phyloP scores from a whole-genome alignment of 2,888 invertebrate genomes.

The Allophyes oxyacanthae region DNA sequence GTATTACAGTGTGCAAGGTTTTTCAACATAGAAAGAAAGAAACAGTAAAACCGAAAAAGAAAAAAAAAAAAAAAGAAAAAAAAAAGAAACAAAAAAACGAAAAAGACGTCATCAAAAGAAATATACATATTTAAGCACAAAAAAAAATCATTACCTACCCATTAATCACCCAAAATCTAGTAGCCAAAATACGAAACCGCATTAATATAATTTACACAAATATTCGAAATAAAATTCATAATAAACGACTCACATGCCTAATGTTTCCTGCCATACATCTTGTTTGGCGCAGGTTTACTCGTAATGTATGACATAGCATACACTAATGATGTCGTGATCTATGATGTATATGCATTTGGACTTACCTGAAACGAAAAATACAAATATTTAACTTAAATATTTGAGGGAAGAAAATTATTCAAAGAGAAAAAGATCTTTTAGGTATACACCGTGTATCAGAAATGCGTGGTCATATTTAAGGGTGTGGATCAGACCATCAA shows the following conservation, averaged over 20 bases:
- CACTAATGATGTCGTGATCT: conserved; percentile 47
- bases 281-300: conserved; percentile 41
- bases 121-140: too few relatives aligned
- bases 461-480: too few relatives aligned
- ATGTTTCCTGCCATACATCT: conserved; percentile 64
- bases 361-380: conserved; percentile 54
- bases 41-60: too few relatives aligned
- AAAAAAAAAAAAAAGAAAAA: too few relatives aligned
- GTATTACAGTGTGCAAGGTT: too few relatives aligned
- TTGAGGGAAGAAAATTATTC: background rate
- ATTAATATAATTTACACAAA: conserved; percentile 11
- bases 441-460: too few relatives aligned
- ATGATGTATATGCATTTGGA: conserved; percentile 38
- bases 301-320: conserved; percentile 46
- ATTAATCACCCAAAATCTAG: conserved; percentile 19
- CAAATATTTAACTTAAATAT: conserved; percentile 6
- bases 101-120: too few relatives aligned
- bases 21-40: too few relatives aligned
- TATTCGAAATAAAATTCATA: conserved; percentile 22
- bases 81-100: too few relatives aligned
- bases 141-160: background rate
- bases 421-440: too few relatives aligned
- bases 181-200: background rate
- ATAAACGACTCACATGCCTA: conserved; percentile 39
- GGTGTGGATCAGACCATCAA: too few relatives aligned